These are phyloP conservation scores for Gadopsis marmoratus DNA, from an alignment of 2,797 vertebrate species.

Conservation along the genomic window DNA sequence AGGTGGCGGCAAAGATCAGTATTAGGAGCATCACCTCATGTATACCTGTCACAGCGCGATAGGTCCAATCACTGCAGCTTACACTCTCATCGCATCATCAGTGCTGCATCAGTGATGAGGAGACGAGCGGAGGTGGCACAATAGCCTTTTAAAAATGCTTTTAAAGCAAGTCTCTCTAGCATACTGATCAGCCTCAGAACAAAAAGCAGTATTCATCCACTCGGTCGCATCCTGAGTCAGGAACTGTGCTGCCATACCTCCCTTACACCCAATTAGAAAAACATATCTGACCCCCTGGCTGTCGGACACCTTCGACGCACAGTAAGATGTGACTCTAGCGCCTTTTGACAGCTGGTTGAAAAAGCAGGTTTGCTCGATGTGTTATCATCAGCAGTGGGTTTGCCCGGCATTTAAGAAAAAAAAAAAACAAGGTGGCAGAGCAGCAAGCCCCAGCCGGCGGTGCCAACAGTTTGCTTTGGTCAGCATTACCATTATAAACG, in stretches of 20 bases:
- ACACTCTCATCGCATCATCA: conserved; percentile 55
- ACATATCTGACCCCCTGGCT: conserved; percentile 27
- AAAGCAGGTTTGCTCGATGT: conserved; percentile 16
- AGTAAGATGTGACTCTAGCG: conserved; percentile 8
- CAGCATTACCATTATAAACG: conserved; percentile 52
- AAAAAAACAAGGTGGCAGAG: conserved; percentile 31
- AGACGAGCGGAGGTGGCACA: conserved; percentile 56
- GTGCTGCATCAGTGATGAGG: conserved; percentile 61
- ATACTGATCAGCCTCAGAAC: conserved; percentile 65
- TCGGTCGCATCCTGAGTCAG: conserved; percentile 40
- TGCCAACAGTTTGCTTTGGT: conserved; percentile 49
- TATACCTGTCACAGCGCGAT: conserved; percentile 52
- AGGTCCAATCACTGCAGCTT: conserved; percentile 64
- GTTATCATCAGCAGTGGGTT: conserved; percentile 27
- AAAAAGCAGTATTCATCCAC: conserved; percentile 51
- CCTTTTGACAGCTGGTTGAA: conserved; percentile 33
- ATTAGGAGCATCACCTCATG: conserved; percentile 55
- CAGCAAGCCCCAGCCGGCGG: conserved; percentile 1
- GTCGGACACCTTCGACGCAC: conserved; percentile 40
- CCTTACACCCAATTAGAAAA: conserved; percentile 64
- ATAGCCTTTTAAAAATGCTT: conserved; percentile 69
- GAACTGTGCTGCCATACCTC: conserved; percentile 18
- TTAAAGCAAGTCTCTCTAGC: conserved; percentile 40
- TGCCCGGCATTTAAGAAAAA: not conserved
- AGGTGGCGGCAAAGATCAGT: conserved; percentile 48